Base-by-base conservation (phyloP, 2,113 vertebrate species). In the Scopus umbretta region DNA sequence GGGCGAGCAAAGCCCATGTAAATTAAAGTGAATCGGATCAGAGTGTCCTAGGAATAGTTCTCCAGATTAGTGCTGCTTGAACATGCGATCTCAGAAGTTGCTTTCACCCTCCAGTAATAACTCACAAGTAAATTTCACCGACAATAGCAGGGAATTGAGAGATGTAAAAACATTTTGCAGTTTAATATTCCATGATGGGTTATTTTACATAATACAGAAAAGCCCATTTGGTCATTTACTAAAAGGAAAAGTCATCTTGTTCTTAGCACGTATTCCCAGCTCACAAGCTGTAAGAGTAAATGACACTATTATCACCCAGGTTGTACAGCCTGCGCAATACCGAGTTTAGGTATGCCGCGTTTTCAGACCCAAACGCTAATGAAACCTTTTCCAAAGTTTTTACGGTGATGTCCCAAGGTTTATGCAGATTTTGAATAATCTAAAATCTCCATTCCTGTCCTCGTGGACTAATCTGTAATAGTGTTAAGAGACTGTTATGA, bases 361-460 rank as follows among this genome's bases (percentile, higher is more conserved):
- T 16, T 26, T 7, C 38, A 63, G 49, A 58, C 30, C 65, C 74
- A 62, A 56, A 52, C 1, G 23, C 40, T 30, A n/a, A 11, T 5
- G 63, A 43, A 74, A 66, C 53, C 93, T 85, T 71, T 8, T 22
- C 86, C 10, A 4, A 79, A 81, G 91, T 74, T 96, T 67, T 82
- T 89, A 85, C 13, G 34, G 92, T 22, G 66, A 84, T 26, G 47
- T 95, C 94, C 92, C 74, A 93, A 92, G 92, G 80, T 92, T 97
- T 96, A 76, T 9, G n/a, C 73, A 73, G 88, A 95, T 96, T 96
- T 83, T 88, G 96, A 96, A 97, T 96, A 95, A 94, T 92, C 95
- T 97, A 81, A 97, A 96, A 94, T 96, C 96, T 95, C 97, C 96
- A 95, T 92, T 85, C 84, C 12, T 86, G 94, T 96, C 97, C 97